A percentile compares a stretch with the other conserved stretches of the same genome.
Evolutionary conservation across 2,113 vertebrate species (phyloP).

Genomic region (Megaptera novaeangliae): DNA sequence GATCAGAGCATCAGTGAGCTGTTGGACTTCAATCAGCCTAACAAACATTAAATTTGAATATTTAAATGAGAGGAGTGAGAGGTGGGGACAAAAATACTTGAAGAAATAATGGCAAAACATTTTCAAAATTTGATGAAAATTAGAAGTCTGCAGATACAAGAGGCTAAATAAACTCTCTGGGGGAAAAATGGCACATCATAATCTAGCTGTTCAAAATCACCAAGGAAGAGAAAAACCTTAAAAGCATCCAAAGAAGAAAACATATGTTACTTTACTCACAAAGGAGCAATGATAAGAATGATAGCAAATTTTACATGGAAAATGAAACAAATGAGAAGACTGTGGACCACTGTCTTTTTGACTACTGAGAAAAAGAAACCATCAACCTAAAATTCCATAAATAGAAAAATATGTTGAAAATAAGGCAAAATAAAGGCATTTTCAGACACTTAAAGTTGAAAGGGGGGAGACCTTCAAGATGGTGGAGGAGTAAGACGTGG

Average conservation of each 20-base stretch:
- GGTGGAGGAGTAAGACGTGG: too few relatives aligned
- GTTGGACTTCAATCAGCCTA: background rate
- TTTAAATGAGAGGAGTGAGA: background rate
- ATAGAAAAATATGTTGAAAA: background rate
- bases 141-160: background rate
- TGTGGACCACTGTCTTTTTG: background rate
- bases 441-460: background rate
- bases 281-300: background rate
- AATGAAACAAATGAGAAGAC: background rate
- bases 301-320: background rate
- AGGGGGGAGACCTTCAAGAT: background rate
- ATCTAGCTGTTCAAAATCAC: background rate
- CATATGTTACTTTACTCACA: background rate
- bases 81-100: background rate
- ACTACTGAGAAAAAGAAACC: background rate
- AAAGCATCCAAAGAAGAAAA: background rate
- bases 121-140: background rate
- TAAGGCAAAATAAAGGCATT: background rate
- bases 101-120: background rate
- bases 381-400: background rate
- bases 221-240: background rate
- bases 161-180: background rate
- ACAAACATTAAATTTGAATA: background rate
- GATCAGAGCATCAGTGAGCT: background rate
- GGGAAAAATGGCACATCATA: background rate